Evolutionary conservation across 1,140 invertebrate genomes (phyloP).

Genomic region (Contarinia nasturtii): DNA sequence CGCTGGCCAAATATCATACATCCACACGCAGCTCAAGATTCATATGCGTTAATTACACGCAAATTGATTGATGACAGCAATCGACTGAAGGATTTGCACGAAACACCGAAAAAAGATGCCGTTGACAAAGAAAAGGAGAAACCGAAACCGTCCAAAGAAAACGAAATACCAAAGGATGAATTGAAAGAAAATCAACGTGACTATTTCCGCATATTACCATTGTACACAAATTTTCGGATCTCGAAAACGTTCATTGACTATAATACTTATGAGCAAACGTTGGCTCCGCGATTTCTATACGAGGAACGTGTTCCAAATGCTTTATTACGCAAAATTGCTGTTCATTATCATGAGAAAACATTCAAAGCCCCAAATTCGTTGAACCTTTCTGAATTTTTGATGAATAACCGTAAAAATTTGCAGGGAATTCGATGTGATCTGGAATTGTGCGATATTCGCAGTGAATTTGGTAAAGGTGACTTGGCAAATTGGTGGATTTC

Average conservation of each 20-base stretch:
- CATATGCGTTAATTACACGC: neutral
- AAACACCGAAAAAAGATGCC: neutral
- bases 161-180: no score
- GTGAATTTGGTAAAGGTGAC: no score
- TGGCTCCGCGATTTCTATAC: no score
- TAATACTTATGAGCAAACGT: no score
- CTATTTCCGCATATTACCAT: neutral
- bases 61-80: neutral
- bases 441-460: no score
- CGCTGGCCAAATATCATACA: neutral
- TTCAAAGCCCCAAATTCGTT: no score
- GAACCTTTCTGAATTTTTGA: no score
- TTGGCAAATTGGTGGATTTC: neutral
- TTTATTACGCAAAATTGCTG: no score
- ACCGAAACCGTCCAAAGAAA: neutral
- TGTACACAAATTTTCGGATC: neutral
- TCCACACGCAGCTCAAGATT: neutral
- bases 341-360: no score
- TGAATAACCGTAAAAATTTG: no score
- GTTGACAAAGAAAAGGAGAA: neutral
- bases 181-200: neutral
- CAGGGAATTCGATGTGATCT: no score
- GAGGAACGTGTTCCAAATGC: no score
- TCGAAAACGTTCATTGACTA: neutral
- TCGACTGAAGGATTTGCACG: neutral